Conservation (phyloP, 30 jellyfish, hydroid and myxozoan species). For the Mastigias papua region DNA sequence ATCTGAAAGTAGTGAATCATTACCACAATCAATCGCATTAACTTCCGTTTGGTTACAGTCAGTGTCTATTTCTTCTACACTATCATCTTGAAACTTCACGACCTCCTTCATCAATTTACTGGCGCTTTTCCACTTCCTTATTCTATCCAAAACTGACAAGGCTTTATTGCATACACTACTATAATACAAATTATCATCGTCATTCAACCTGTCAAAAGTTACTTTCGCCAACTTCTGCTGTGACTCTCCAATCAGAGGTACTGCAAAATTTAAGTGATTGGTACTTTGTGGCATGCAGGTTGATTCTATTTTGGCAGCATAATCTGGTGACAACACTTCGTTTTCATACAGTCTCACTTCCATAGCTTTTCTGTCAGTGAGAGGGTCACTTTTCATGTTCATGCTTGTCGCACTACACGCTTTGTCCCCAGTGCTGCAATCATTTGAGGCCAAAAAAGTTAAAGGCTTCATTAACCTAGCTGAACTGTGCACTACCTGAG, state of each 20-base stretch:
- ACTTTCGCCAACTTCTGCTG: not conserved
- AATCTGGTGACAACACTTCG: not conserved
- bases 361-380: too few species aligned
- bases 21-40: not conserved
- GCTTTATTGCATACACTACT: constrained; percentile 27
- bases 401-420: too few species aligned
- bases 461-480: not conserved
- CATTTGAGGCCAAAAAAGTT: not conserved
- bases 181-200: constrained; percentile 5
- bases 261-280: not conserved
- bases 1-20: not conserved
- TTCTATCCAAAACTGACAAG: constrained; percentile 2
- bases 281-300: not conserved
- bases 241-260: not conserved
- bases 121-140: constrained; percentile 41
- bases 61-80: not conserved
- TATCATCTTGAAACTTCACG: not conserved
- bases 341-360: not conserved
- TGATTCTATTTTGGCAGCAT: not conserved
- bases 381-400: too few species aligned
- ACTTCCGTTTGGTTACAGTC: not conserved
- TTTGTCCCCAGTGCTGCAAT: not conserved
- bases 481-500: not conserved
- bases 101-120: constrained; percentile 37
- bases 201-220: not conserved